Percentiles rank a stretch among this genome's conserved stretches.
Conservation (phyloP, 2,797 vertebrate genomes). For the Spinus pinus region DNA sequence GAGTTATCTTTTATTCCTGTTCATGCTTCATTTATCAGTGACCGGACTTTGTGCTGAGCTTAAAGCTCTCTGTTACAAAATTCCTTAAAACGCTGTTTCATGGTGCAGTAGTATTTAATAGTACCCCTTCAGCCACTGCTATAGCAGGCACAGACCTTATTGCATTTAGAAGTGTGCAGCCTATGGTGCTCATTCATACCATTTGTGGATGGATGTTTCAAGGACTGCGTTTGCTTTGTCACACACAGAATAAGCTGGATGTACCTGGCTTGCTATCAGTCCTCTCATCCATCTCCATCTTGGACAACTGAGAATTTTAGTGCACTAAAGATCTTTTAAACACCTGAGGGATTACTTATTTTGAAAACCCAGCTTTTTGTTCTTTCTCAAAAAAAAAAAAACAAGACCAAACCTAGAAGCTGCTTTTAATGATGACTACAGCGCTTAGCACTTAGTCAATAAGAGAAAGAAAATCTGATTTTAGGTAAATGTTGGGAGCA, state of each 20-base stretch:
- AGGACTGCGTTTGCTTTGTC: not conserved
- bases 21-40: not conserved
- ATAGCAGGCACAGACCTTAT: not conserved
- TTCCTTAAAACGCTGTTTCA: not conserved
- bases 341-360: not conserved
- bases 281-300: not conserved
- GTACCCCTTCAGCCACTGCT: not conserved
- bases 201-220: not conserved
- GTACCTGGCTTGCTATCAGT: not conserved
- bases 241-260: not conserved
- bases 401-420: not conserved
- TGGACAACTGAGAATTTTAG: not conserved
- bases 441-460: not conserved
- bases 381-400: not conserved
- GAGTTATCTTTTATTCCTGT: not conserved
- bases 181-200: not conserved
- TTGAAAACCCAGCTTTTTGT: not conserved
- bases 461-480: not conserved
- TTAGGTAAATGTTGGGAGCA: not conserved
- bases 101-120: not conserved
- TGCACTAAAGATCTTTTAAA: not conserved
- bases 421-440: not conserved
- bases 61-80: not conserved
- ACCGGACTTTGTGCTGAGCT: rapidly evolving
- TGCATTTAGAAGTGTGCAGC: not conserved